Evolutionary conservation across 2,113 vertebrate genomes (phyloP).

Genomic region (Chionis minor): DNA sequence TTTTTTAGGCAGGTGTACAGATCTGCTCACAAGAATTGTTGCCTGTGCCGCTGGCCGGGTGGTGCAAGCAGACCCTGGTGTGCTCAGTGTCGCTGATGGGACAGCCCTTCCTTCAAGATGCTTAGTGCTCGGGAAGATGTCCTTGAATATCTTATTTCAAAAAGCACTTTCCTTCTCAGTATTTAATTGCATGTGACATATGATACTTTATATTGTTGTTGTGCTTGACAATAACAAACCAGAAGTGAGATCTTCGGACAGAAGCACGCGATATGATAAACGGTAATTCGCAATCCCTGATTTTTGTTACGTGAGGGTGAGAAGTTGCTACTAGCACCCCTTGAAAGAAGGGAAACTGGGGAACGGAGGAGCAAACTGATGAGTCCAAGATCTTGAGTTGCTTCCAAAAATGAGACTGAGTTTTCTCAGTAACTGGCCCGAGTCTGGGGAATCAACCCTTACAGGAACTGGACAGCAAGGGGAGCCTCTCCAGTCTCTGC

Average conservation of each 20-base stretch:
- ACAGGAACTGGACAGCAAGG: neutral
- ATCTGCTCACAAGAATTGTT: too few species aligned
- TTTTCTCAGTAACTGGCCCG: neutral
- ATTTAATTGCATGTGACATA: neutral
- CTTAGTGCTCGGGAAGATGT: neutral
- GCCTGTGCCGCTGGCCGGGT: fast-evolving
- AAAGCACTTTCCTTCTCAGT: neutral
- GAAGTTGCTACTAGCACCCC: neutral
- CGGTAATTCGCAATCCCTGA: neutral
- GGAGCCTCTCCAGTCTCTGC: neutral
- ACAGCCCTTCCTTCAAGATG: neutral
- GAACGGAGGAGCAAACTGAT: neutral
- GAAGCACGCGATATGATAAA: fast-evolving
- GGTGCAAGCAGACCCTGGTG: neutral
- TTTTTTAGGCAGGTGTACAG: neutral
- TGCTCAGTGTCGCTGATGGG: fast-evolving
- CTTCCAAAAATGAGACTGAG: neutral
- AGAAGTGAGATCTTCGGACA: neutral
- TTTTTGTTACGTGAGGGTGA: neutral
- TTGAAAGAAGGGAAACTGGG: neutral
- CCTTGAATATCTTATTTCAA: neutral
- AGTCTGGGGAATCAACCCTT: neutral
- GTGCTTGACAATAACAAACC: neutral
- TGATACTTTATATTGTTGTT: neutral
- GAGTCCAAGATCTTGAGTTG: neutral